A percentile compares a stretch with the other conserved stretches of the same genome.
Conservation (phyloP, 2,797 vertebrate species). For the Pangasius mekongensis region DNA sequence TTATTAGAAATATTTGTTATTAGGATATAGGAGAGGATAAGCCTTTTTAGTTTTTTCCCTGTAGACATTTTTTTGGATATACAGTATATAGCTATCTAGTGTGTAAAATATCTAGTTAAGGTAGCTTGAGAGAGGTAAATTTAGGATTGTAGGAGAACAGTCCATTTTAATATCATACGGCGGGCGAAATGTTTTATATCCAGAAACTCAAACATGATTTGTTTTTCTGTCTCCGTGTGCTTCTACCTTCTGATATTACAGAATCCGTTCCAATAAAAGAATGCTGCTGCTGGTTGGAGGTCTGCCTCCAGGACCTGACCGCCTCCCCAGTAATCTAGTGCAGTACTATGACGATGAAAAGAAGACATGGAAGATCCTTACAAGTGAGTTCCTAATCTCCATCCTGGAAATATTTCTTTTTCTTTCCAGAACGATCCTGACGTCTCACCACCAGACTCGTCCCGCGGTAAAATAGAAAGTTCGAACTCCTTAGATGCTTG, state of each 20-base stretch:
- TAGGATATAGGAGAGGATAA: not conserved
- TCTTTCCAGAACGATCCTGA: slow-evolving; percentile 68
- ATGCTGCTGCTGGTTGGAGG: slow-evolving; percentile 97
- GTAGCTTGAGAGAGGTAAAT: not conserved
- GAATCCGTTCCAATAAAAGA: slow-evolving; percentile 99
- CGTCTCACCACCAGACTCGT: slow-evolving; percentile 72
- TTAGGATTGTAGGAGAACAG: not conserved
- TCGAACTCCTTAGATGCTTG: slow-evolving; percentile 82
- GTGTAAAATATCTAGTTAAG: not conserved
- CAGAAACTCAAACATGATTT: not conserved
- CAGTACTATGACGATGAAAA: slow-evolving; percentile 99
- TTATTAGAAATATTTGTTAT: not conserved
- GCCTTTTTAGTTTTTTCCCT: not conserved
- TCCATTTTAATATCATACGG: not conserved
- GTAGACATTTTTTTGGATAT: not conserved
- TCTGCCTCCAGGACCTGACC: slow-evolving; percentile 97
- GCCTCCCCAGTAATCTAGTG: slow-evolving; percentile 99
- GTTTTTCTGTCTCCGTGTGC: not conserved
- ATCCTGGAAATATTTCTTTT: slow-evolving; percentile 56
- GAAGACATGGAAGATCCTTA: slow-evolving; percentile 99
- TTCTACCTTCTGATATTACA: slow-evolving; percentile 71
- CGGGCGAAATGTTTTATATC: not conserved
- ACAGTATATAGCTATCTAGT: not conserved
- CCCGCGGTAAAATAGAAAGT: slow-evolving; percentile 67
- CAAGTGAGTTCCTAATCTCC: slow-evolving; percentile 87